Conservation (phyloP, 2,797 vertebrate species). For the Tamandua tetradactyla region DNA sequence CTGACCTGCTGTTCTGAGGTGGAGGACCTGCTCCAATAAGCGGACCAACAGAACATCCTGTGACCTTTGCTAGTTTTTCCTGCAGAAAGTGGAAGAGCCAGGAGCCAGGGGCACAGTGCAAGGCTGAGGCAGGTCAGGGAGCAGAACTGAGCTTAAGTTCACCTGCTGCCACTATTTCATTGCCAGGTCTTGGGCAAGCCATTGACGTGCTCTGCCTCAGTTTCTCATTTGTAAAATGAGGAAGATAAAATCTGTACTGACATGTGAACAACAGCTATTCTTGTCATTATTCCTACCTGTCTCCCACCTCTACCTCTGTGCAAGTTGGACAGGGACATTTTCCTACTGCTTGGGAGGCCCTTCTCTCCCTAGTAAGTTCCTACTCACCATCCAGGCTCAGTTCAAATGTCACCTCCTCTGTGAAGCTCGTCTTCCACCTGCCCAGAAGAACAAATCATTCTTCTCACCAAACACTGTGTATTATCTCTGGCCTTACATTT, state of each 20-base stretch:
- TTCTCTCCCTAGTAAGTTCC: not conserved
- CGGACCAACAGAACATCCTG: not conserved
- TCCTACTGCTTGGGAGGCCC: not conserved
- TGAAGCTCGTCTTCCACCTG: not conserved
- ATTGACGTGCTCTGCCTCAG: not conserved
- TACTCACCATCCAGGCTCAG: not conserved
- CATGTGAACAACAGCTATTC: not conserved
- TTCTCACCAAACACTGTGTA: not conserved
- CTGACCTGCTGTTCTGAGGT: not conserved
- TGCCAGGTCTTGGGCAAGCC: not conserved
- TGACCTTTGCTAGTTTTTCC: not conserved
- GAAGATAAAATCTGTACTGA: not conserved
- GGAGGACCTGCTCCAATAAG: not conserved
- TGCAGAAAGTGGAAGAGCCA: not conserved
- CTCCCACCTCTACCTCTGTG: not conserved
- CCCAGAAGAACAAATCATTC: not conserved
- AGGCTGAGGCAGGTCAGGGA: not conserved
- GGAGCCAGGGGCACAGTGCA: not conserved
- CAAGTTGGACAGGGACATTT: not conserved
- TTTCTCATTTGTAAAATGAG: slow-evolving; percentile 17
- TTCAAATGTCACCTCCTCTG: not conserved
- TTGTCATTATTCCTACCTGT: not conserved
- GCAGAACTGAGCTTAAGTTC: not conserved
- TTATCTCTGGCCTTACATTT: not conserved
- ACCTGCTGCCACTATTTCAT: not conserved